Evolutionary conservation across 2,113 vertebrate genomes (phyloP).

Genomic region (Vulpes ferrilata): DNA sequence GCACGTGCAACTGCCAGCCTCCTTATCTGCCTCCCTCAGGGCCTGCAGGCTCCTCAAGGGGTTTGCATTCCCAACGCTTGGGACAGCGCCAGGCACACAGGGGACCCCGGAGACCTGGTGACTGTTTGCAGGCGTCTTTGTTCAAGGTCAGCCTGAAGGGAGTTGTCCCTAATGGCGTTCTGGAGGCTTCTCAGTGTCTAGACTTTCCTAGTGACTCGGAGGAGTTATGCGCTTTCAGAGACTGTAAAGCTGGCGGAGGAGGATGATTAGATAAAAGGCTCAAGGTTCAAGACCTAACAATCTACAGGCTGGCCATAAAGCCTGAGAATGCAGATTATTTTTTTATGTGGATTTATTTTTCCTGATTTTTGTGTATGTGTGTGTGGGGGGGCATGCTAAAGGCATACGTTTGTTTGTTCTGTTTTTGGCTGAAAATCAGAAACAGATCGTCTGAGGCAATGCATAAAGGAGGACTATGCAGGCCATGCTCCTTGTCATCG

Average conservation of each 20-base stretch:
- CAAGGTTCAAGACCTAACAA: conserved; percentile 51
- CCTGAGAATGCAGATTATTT: not conserved
- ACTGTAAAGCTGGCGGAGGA: not conserved
- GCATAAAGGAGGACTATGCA: not conserved
- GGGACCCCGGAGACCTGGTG: not conserved
- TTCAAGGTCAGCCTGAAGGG: conserved; percentile 44
- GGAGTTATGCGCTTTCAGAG: not conserved
- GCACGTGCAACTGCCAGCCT: not conserved
- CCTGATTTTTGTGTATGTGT: not conserved
- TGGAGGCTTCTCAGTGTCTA: not conserved
- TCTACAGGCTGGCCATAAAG: not conserved
- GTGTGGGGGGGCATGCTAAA: not conserved
- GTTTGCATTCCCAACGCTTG: not conserved
- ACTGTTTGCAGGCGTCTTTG: not conserved
- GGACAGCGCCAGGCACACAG: not conserved
- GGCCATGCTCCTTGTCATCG: not conserved
- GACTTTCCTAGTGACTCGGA: not conserved
- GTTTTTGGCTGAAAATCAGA: not conserved
- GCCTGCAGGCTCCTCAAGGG: not conserved
- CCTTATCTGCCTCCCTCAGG: not conserved
- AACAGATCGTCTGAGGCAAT: not conserved
- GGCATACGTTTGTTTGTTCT: not conserved
- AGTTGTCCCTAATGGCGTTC: not conserved
- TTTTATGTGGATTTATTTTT: conserved; percentile 14
- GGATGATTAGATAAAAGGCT: conserved; percentile 51